These are phyloP conservation scores for Xenotilapia caudafasciata DNA, from an alignment of 2,113 vertebrate species.

Conservation along the genomic window DNA sequence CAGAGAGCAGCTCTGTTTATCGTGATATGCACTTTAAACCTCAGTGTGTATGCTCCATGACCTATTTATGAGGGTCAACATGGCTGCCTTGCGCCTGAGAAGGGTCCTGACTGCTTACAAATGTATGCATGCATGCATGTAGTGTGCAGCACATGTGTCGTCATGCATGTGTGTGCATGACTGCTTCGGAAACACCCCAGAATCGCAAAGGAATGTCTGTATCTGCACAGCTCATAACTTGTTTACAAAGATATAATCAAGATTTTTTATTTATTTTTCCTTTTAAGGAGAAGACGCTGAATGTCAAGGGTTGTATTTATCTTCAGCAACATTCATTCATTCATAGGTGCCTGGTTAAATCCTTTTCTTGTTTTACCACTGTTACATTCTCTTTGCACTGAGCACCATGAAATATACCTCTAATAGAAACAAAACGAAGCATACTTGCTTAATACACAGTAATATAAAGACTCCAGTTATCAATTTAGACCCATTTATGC, in stretches of 20 bases:
- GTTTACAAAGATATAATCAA: not conserved
- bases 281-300: not conserved
- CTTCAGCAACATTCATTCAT: not conserved
- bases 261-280: not conserved
- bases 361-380: not conserved
- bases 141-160: conserved; percentile 14
- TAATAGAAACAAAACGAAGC: not conserved
- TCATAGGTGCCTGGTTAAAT: not conserved
- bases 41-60: conserved; percentile 14
- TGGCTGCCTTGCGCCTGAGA: not conserved
- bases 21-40: not conserved
- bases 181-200: conserved; percentile 17
- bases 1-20: not conserved
- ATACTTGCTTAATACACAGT: not conserved
- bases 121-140: conserved; percentile 22
- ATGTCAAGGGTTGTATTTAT: not conserved
- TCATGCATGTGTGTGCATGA: conserved; percentile 20
- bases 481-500: not conserved
- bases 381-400: not conserved
- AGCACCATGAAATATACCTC: not conserved
- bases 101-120: not conserved
- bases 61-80: conserved; percentile 51
- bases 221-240: not conserved
- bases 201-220: not conserved
- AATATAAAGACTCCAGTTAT: not conserved